Evolutionary conservation across 30 jellyfish, hydroid and myxozoan genomes (phyloP).

Genomic region (Hydractinia echinata): DNA sequence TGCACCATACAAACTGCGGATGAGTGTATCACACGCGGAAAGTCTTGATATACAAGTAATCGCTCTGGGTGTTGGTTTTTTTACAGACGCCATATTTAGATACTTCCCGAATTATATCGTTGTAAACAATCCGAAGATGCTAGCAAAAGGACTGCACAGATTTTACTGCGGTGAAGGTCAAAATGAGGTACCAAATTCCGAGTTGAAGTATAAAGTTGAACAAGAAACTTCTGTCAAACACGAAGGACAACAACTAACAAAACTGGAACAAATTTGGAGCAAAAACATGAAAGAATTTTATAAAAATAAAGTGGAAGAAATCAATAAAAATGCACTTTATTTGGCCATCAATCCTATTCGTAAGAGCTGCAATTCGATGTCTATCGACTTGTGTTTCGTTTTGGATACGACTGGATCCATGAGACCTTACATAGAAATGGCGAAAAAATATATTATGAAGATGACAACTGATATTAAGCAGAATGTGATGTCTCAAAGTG

Average conservation of each 20-base stretch:
- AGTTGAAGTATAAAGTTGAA: background rate
- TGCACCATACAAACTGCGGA: constrained; percentile 1
- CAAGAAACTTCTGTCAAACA: background rate
- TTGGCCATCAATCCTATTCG: background rate
- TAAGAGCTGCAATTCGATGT: background rate
- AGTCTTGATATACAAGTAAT: constrained; percentile 13
- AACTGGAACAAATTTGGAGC: constrained; percentile 8
- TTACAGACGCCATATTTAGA: constrained; percentile 9
- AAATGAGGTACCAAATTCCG: background rate
- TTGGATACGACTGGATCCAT: constrained; percentile 22
- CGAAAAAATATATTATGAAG: background rate
- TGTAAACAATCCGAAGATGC: constrained; percentile 11
- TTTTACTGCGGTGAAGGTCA: background rate
- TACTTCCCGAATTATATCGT: constrained; percentile 11
- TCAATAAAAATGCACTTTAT: background rate
- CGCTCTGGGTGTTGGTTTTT: constrained; percentile 18
- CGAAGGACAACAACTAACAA: background rate
- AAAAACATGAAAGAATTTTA: background rate
- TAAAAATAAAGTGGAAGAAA: background rate
- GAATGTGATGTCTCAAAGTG: background rate
- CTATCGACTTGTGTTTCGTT: background rate
- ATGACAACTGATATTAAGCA: background rate
- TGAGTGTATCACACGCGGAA: constrained; percentile 8
- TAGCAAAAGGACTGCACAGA: background rate
- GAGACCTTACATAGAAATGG: background rate